These are phyloP conservation scores for Pachyramphus minor DNA, from an alignment of 2,113 vertebrate species.

Conservation along the genomic window DNA sequence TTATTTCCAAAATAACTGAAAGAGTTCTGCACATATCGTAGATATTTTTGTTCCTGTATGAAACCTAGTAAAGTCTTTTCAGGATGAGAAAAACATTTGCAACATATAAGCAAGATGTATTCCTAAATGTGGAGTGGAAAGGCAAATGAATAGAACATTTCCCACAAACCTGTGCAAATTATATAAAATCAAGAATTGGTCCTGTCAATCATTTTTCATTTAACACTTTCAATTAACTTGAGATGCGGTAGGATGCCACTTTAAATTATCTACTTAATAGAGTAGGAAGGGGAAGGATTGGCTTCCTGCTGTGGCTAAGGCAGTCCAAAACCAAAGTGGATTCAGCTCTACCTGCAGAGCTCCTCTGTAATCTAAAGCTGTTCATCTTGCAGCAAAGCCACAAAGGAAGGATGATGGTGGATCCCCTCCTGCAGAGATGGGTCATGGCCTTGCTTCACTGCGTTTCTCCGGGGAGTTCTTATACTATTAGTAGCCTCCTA, in stretches of 20 bases:
- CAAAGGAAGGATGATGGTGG: neutral
- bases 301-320: slow-evolving; percentile 41
- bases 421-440: neutral
- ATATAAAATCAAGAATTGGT: neutral
- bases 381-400: neutral
- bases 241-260: slow-evolving; percentile 50
- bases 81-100: neutral
- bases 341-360: slow-evolving; percentile 18
- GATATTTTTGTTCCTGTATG: neutral
- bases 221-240: slow-evolving; percentile 57
- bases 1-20: slow-evolving; percentile 33
- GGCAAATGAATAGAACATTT: slow-evolving; percentile 6
- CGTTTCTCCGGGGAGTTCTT: neutral
- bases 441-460: neutral
- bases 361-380: neutral
- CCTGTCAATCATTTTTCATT: slow-evolving; percentile 45
- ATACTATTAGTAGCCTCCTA: neutral
- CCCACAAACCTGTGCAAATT: slow-evolving; percentile 11
- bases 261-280: slow-evolving; percentile 54
- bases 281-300: slow-evolving; percentile 45
- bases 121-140: neutral
- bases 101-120: neutral
- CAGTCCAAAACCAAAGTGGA: neutral
- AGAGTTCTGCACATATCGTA: neutral
- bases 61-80: neutral